These are phyloP conservation scores for Zeuzera pyrina DNA, from an alignment of 2,888 invertebrate species.

Conservation along the genomic window DNA sequence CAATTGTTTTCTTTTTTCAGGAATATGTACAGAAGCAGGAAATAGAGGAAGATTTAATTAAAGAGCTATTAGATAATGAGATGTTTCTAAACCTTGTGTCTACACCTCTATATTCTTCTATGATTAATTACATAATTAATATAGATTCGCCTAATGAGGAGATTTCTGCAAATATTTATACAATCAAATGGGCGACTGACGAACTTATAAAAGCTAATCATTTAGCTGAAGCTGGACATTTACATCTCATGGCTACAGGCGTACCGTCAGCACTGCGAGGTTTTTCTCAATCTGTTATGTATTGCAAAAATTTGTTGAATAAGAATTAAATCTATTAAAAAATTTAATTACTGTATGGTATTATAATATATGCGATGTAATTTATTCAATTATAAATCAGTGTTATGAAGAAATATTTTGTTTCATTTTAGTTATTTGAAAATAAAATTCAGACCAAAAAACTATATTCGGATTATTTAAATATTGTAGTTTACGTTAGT, in stretches of 20 bases:
- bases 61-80: constrained; percentile 44
- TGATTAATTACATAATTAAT: constrained; percentile 41
- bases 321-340: constrained; percentile 14
- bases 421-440: too few species aligned
- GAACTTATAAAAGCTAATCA: constrained; percentile 39
- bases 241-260: constrained; percentile 36
- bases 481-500: too few species aligned
- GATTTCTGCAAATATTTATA: constrained; percentile 22
- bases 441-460: too few species aligned
- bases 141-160: constrained; percentile 21
- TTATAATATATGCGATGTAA: constrained; percentile 2
- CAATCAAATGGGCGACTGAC: constrained; percentile 37
- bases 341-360: constrained; percentile 7
- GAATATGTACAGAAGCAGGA: constrained; percentile 29
- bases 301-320: constrained; percentile 31
- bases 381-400: constrained; percentile 11
- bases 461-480: too few species aligned
- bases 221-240: constrained; percentile 53
- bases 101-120: constrained; percentile 38
- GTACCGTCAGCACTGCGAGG: constrained; percentile 45
- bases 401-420: too few species aligned
- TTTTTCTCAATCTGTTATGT: constrained; percentile 47
- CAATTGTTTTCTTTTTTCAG: constrained; percentile 29
- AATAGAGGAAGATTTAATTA: constrained; percentile 48
- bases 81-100: constrained; percentile 48